Base-by-base conservation (phyloP, 2,888 invertebrate species). In the Lordiphosa fenestrarum region DNA sequence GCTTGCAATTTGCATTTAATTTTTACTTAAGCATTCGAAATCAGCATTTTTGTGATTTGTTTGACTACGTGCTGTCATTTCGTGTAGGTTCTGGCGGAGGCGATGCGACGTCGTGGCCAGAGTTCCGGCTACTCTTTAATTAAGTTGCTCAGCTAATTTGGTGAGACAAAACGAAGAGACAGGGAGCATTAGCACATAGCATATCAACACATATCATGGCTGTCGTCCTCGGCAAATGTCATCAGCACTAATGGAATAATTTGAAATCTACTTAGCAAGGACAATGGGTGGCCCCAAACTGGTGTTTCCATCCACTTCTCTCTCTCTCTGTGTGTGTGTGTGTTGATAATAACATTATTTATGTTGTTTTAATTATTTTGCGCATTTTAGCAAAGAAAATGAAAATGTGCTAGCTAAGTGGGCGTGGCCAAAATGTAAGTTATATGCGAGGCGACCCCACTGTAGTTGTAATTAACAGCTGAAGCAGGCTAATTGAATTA, bases 191-290 rank as follows among this genome's bases (percentile, higher is more conserved):
- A 63, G 63, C 63, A 65, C 66, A 47, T 63, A 57, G 66, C 66
- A 56, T 65, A 65, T 63, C 57, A 65, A 65, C 63, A 30, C 30
- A 30, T 30, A 62, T 53, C 62, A 61, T 13, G 7, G 48, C 6
- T 37, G 25, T 19, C 37, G 15, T 33, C 47, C 25, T 58, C 54
- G 71, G 66, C 64, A 73, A 84, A 74, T 84, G 84, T 74, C 84
- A 80, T 77, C 77, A 80, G 44, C 72, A 74, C 84, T 84, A 80
- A 80, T 80, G 84, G 82, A 84, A 84, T 80, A 82, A 82, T 84
- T 80, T 80, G 62, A 77, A 84, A 84, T 82, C 83, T 80, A 80
- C 84, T 80, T 84, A 84, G 61, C 73, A 58, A 58, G 70, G 73
- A 59, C 60, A 66, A 57, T 49, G 42, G 37, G 37, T 15, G 53